These are phyloP conservation scores for Euura lappo DNA, from an alignment of 1,140 invertebrate genomes.

Conservation along the genomic window DNA sequence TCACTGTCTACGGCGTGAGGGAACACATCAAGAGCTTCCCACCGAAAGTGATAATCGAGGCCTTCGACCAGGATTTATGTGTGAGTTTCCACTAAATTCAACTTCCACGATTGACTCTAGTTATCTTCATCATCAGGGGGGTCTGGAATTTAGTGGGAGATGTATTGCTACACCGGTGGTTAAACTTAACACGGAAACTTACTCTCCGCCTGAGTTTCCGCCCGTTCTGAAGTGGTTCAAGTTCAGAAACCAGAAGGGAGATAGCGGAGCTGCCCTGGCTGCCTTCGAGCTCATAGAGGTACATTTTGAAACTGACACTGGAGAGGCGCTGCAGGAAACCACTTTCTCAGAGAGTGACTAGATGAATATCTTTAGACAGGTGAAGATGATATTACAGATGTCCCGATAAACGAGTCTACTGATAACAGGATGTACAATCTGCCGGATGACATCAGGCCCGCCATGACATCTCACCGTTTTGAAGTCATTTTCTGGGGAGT, in stretches of 20 bases:
- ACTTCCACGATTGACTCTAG: constrained; percentile 2
- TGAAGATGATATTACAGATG: constrained; percentile 37
- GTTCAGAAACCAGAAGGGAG: constrained; percentile 54
- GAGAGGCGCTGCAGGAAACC: constrained; percentile 18
- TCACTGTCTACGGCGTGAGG: constrained; percentile 58
- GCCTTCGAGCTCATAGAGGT: constrained; percentile 66
- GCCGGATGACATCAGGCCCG: constrained; percentile 61
- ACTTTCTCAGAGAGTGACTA: background rate
- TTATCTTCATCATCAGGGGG: constrained; percentile 48
- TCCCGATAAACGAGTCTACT: constrained; percentile 31
- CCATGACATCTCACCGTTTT: constrained; percentile 52
- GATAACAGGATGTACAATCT: constrained; percentile 51
- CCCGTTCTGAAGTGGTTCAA: constrained; percentile 64
- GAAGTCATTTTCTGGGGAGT: constrained; percentile 72
- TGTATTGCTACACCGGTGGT: constrained; percentile 57
- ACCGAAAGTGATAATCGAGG: constrained; percentile 56
- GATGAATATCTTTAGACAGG: constrained; percentile 27
- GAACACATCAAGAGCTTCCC: constrained; percentile 58
- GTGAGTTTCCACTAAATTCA: constrained; percentile 41
- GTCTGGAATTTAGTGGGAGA: constrained; percentile 63
- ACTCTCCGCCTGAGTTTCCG: constrained; percentile 56
- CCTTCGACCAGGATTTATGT: constrained; percentile 51
- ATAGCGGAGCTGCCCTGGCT: constrained; percentile 61
- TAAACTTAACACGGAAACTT: constrained; percentile 57
- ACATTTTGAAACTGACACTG: constrained; percentile 21